These are phyloP conservation scores for Zoanthus solanderi DNA, from an alignment of 92 coral and sea anemone genomes.

Conservation along the genomic window DNA sequence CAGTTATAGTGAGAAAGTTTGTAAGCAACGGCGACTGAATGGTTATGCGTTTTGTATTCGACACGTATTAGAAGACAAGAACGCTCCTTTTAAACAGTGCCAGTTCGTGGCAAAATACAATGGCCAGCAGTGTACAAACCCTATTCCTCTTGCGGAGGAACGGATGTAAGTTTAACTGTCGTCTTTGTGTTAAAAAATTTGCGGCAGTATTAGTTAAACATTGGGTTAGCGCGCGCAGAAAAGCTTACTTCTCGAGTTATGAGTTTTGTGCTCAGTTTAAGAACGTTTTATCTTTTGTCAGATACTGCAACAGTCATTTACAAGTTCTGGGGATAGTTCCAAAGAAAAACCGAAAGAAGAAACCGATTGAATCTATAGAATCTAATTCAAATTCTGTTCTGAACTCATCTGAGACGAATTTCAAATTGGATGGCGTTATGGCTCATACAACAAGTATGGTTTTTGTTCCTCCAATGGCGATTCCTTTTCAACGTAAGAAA, in stretches of 20 bases:
- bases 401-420: slow-evolving; percentile 59
- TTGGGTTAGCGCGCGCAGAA: slow-evolving; percentile 11
- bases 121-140: slow-evolving; percentile 99
- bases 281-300: slow-evolving; percentile 49
- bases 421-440: slow-evolving; percentile 84
- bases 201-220: neutral
- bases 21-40: slow-evolving; percentile 99
- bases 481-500: slow-evolving; percentile 77
- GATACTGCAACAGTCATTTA: slow-evolving; percentile 99
- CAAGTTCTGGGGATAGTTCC: slow-evolving; percentile 99
- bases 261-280: slow-evolving; percentile 34
- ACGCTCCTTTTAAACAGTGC: slow-evolving; percentile 99
- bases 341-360: slow-evolving; percentile 93
- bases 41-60: slow-evolving; percentile 99
- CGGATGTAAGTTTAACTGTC: slow-evolving; percentile 87
- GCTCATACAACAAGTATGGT: slow-evolving; percentile 80
- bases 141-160: slow-evolving; percentile 96
- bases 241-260: neutral
- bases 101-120: slow-evolving; percentile 99
- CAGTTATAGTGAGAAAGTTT: slow-evolving; percentile 99
- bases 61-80: slow-evolving; percentile 98
- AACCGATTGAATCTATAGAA: slow-evolving; percentile 81
- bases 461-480: slow-evolving; percentile 72
- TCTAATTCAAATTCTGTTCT: slow-evolving; percentile 65
- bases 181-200: slow-evolving; percentile 36